Evolutionary conservation across 1,140 invertebrate species (phyloP).

Genomic region (Venustaconcha ellipsiformis): DNA sequence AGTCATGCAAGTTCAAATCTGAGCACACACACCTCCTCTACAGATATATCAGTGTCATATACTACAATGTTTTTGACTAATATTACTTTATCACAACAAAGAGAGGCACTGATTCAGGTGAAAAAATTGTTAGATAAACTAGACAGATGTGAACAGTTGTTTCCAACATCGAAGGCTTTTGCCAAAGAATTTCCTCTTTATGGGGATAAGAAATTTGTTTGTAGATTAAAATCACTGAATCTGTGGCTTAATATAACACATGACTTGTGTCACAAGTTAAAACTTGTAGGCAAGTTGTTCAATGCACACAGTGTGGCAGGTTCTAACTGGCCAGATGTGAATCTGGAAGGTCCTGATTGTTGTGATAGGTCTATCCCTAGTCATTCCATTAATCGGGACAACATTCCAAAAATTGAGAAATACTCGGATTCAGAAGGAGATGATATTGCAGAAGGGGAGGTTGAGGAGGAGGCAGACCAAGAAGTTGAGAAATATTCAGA

Average conservation of each 20-base stretch:
- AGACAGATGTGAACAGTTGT: slow-evolving; percentile 82
- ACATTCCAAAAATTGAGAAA: slow-evolving; percentile 50
- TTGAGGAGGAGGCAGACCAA: slow-evolving; percentile 4
- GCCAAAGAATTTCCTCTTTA: slow-evolving; percentile 80
- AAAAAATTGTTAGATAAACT: slow-evolving; percentile 79
- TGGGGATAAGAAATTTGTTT: slow-evolving; percentile 76
- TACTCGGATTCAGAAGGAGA: slow-evolving; percentile 21
- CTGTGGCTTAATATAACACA: slow-evolving; percentile 91
- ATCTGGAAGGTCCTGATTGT: slow-evolving; percentile 9
- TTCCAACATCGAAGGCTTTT: slow-evolving; percentile 86
- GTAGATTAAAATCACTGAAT: slow-evolving; percentile 82
- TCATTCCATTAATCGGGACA: slow-evolving; percentile 24
- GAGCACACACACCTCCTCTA: slow-evolving; percentile 8
- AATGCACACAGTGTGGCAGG: slow-evolving; percentile 69
- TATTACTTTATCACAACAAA: slow-evolving; percentile 46
- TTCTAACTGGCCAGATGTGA: slow-evolving; percentile 66
- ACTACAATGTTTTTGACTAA: slow-evolving; percentile 40
- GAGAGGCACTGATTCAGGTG: slow-evolving; percentile 79
- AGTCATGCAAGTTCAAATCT: slow-evolving; percentile 19
- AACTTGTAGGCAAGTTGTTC: slow-evolving; percentile 82
- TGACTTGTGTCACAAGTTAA: slow-evolving; percentile 84
- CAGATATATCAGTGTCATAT: slow-evolving; percentile 45
- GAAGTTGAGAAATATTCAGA: slow-evolving; percentile 2
- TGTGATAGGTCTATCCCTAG: slow-evolving; percentile 16
- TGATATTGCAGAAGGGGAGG: slow-evolving; percentile 29